Conservation (phyloP, 35 echinoderm and acorn worm species). For the Chiridota heheva region DNA sequence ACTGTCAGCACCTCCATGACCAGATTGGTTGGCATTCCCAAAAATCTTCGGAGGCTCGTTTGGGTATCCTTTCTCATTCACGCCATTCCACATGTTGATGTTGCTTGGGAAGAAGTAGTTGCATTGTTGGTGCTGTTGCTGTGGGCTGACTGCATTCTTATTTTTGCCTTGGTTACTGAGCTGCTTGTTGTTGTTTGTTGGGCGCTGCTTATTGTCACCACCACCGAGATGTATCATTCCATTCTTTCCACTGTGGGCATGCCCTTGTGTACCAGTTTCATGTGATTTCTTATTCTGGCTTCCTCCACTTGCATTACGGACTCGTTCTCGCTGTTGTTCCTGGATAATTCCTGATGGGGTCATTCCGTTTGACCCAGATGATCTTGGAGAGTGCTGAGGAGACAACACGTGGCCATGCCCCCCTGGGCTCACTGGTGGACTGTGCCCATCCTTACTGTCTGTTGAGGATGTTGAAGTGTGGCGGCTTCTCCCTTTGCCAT, state of each 20-base stretch:
- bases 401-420: conserved; percentile 19
- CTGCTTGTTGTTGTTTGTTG: conserved; percentile 1
- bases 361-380: conserved; percentile 4
- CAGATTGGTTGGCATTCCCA: background rate
- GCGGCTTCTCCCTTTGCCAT: conserved; percentile 40
- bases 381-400: background rate
- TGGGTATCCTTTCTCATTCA: conserved; percentile 32
- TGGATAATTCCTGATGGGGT: conserved; percentile 35
- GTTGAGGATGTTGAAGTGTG: conserved; percentile 85
- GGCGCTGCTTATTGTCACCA: no score
- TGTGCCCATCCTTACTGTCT: conserved; percentile 71
- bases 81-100: conserved; percentile 43
- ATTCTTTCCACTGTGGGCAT: background rate
- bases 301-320: conserved; percentile 41
- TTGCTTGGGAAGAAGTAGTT: conserved; percentile 34
- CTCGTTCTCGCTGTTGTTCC: conserved; percentile 35
- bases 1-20: background rate
- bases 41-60: conserved; percentile 19
- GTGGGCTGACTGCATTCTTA: background rate
- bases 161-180: conserved; percentile 8
- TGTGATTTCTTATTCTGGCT: conserved; percentile 16
- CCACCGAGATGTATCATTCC: background rate
- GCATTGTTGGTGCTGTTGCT: background rate
- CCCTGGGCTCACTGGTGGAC: conserved; percentile 78
- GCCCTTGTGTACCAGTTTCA: background rate